These are phyloP conservation scores for Lanistes nyassanus DNA, from an alignment of 1,140 invertebrate genomes.

Conservation along the genomic window DNA sequence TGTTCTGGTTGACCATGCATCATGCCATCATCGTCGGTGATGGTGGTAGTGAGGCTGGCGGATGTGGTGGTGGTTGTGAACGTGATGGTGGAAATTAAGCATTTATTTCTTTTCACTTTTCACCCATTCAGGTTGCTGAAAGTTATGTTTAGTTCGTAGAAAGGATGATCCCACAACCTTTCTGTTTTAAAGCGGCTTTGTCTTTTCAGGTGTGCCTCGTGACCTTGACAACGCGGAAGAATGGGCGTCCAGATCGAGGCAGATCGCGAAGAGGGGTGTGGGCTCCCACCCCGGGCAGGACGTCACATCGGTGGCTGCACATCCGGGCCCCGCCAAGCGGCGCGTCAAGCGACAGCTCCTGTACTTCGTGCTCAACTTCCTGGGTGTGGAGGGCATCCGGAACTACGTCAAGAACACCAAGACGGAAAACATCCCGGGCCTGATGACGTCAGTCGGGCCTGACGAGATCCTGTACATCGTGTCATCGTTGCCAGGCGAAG, in stretches of 20 bases:
- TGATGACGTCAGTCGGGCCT: constrained; percentile 10
- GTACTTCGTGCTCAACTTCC: constrained; percentile 19
- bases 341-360: constrained; percentile 8
- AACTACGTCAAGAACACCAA: constrained; percentile 22
- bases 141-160: too few species aligned
- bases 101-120: too few species aligned
- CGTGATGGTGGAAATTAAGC: too few species aligned
- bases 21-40: too few species aligned
- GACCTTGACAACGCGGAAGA: not conserved
- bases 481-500: not conserved
- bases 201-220: not conserved
- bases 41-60: too few species aligned
- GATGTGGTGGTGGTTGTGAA: too few species aligned
- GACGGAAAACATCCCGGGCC: constrained; percentile 17
- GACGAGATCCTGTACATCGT: constrained; percentile 28
- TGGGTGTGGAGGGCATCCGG: constrained; percentile 11
- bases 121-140: too few species aligned
- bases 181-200: not conserved
- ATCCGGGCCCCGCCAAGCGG: not conserved
- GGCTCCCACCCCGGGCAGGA: not conserved
- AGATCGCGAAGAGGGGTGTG: not conserved
- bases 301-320: not conserved
- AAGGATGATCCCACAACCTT: not conserved
- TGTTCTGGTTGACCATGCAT: too few species aligned
- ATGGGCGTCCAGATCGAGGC: not conserved